phyloP scores from a whole-genome alignment of 2,797 vertebrate species.

The Malurus leucopterus region DNA sequence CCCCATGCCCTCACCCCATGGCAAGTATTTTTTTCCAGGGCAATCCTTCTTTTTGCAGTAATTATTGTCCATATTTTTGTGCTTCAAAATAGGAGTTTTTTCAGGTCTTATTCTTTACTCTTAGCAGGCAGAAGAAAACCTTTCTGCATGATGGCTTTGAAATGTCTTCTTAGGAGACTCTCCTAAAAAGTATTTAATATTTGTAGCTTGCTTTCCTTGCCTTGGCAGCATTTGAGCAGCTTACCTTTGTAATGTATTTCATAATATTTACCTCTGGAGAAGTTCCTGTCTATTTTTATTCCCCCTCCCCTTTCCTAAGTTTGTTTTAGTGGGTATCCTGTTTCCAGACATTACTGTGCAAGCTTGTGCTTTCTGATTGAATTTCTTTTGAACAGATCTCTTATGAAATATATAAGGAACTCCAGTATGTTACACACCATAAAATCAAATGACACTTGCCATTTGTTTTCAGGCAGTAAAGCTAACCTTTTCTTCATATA shows the following conservation, averaged over 20 bases:
- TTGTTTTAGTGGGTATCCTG: neutral
- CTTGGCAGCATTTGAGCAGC: neutral
- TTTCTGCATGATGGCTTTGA: neutral
- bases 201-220: slow-evolving; percentile 7
- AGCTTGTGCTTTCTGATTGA: neutral
- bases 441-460: neutral
- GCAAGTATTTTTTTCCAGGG: slow-evolving; percentile 14
- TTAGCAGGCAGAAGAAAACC: slow-evolving; percentile 16
- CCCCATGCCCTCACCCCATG: neutral
- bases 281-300: slow-evolving; percentile 9
- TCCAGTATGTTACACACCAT: neutral
- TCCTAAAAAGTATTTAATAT: neutral
- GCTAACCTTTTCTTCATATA: neutral
- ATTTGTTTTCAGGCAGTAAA: slow-evolving; percentile 20
- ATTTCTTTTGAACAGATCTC: neutral
- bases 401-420: neutral
- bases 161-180: neutral
- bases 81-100: neutral
- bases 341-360: slow-evolving; percentile 3
- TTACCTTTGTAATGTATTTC: neutral
- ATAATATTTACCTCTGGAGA: neutral
- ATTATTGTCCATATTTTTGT: neutral
- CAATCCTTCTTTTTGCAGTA: neutral
- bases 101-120: neutral
- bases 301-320: neutral